Percentiles rank a stretch among this genome's conserved stretches.
These are phyloP conservation scores for Irena cyanogastra DNA, from an alignment of 2,113 vertebrate genomes.

Conservation along the genomic window DNA sequence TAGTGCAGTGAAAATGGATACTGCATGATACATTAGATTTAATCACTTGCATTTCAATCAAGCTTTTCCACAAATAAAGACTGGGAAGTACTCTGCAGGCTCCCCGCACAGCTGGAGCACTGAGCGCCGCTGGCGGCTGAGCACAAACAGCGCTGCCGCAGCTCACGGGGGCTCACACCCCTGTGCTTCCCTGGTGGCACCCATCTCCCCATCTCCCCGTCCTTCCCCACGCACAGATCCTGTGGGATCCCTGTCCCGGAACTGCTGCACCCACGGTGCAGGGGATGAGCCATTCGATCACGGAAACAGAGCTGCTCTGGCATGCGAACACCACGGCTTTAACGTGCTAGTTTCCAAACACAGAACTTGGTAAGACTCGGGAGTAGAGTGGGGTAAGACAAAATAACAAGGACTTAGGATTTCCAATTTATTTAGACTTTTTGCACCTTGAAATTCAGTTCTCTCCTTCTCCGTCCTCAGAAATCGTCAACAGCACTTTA, in stretches of 20 bases:
- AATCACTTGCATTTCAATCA: constrained; percentile 69
- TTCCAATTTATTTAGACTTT: neutral
- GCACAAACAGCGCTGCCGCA: neutral
- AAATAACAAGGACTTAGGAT: neutral
- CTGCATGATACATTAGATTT: constrained; percentile 59
- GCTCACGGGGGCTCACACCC: neutral
- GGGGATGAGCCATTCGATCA: neutral
- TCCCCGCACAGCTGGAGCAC: neutral
- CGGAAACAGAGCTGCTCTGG: neutral
- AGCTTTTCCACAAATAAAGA: constrained; percentile 57
- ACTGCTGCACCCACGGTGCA: neutral
- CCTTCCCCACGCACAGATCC: neutral
- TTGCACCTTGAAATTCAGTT: neutral
- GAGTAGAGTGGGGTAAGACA: neutral
- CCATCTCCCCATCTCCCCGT: neutral
- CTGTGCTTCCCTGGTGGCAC: neutral
- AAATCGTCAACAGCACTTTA: neutral
- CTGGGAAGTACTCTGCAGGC: constrained; percentile 4
- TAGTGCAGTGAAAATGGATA: constrained; percentile 64
- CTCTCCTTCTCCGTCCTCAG: neutral
- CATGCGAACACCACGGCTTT: accelerated
- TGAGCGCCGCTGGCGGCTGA: neutral
- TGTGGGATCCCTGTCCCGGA: neutral
- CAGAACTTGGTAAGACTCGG: neutral
- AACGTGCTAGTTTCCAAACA: neutral